These are phyloP conservation scores for Australoheros scitulus DNA, from an alignment of 2,113 vertebrate species.

Conservation along the genomic window DNA sequence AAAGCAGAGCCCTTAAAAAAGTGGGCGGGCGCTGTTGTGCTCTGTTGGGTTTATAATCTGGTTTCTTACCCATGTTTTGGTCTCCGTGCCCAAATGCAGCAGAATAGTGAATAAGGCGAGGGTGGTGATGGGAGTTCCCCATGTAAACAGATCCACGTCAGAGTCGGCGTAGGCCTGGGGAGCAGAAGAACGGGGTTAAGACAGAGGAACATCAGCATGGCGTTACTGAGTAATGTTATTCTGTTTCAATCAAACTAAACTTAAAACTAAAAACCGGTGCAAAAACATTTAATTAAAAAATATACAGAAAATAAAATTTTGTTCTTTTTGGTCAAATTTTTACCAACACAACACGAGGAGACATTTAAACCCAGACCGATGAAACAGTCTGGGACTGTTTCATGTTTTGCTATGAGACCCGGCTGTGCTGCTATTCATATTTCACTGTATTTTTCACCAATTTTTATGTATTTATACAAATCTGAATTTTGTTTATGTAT, in stretches of 20 bases:
- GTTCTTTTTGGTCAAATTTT: background rate
- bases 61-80: slow-evolving; percentile 94
- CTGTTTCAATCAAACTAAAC: too few relatives aligned
- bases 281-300: background rate
- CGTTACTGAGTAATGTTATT: too few relatives aligned
- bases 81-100: slow-evolving; percentile 94
- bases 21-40: background rate
- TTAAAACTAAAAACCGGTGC: too few relatives aligned
- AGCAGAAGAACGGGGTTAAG: background rate
- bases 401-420: background rate
- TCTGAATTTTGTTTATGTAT: background rate
- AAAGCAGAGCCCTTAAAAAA: background rate
- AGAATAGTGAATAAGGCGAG: slow-evolving; percentile 92
- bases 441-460: background rate
- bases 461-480: background rate
- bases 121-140: slow-evolving; percentile 94
- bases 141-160: slow-evolving; percentile 90
- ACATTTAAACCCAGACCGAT: too few relatives aligned
- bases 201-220: background rate
- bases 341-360: background rate
- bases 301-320: background rate
- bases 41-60: accelerated
- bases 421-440: background rate
- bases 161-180: slow-evolving; percentile 91
- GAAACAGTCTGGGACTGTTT: too few relatives aligned